Conservation (phyloP, 1,140 invertebrate species). For the Ceratosolen solmsi region DNA sequence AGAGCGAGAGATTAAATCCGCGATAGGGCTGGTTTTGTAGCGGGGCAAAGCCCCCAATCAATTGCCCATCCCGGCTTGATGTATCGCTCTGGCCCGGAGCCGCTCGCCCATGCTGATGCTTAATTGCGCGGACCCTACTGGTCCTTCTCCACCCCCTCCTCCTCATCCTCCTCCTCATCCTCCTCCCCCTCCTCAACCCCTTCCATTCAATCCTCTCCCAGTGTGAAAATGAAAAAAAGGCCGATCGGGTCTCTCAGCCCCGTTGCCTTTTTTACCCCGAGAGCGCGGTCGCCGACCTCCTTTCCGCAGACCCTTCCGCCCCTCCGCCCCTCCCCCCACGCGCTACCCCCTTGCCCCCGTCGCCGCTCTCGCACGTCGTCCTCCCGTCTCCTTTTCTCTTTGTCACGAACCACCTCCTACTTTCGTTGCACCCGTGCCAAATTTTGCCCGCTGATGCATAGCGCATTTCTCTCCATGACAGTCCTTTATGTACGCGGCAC, state of each 20-base stretch:
- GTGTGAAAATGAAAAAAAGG: too few relatives aligned
- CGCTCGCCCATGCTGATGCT: conserved; percentile 1
- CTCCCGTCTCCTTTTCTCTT: too few relatives aligned
- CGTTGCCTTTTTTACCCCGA: conserved; percentile 10
- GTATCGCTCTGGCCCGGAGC: background rate
- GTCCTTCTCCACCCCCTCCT: too few relatives aligned
- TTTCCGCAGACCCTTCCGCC: background rate
- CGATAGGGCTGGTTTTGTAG: conserved; percentile 58
- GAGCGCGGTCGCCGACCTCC: conserved; percentile 12
- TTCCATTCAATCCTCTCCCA: too few relatives aligned
- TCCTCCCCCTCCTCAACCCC: too few relatives aligned
- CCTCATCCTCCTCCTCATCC: too few relatives aligned
- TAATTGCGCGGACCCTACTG: background rate
- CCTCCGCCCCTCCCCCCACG: background rate
- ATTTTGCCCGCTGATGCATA: conserved; percentile 4
- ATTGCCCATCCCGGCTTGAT: background rate
- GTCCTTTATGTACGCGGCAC: background rate
- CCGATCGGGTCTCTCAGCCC: background rate
- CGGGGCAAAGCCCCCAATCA: conserved; percentile 56
- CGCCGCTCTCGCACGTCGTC: too few relatives aligned
- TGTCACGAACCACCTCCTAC: background rate
- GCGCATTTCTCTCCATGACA: background rate
- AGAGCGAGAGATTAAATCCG: conserved; percentile 59
- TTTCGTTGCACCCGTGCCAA: background rate
- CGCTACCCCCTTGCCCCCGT: too few relatives aligned